These are phyloP conservation scores for Fulmarus glacialis DNA, from an alignment of 2,113 vertebrate genomes.

Conservation along the genomic window DNA sequence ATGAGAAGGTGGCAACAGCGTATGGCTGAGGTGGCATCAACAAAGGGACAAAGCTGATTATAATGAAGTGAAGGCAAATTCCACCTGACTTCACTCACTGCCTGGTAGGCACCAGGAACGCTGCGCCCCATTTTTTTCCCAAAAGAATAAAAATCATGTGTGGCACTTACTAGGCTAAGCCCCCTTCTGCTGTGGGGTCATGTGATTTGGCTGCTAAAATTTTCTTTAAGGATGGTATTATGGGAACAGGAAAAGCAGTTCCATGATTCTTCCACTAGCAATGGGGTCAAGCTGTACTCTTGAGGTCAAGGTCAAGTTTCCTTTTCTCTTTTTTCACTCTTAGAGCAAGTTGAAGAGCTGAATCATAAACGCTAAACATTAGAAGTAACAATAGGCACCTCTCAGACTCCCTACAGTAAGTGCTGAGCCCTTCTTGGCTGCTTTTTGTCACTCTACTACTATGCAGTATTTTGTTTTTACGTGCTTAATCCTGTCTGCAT, in stretches of 20 bases:
- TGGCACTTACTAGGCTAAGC: neutral
- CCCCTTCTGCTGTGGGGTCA: neutral
- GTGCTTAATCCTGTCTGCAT: neutral
- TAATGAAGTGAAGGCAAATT: slow-evolving; percentile 22
- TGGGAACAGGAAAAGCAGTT: neutral
- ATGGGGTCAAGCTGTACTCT: neutral
- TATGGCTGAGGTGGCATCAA: neutral
- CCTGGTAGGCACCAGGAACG: neutral
- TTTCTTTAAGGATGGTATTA: neutral
- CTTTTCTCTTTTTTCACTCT: neutral
- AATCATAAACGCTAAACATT: neutral
- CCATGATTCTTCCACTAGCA: neutral
- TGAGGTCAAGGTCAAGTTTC: slow-evolving; percentile 28
- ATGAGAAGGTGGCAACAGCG: neutral
- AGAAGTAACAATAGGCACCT: neutral
- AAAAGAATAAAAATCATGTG: neutral
- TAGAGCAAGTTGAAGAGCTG: neutral
- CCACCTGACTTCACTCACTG: neutral
- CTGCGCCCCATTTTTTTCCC: neutral
- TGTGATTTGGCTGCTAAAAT: neutral
- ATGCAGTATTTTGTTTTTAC: neutral
- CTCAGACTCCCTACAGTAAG: neutral
- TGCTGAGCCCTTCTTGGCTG: neutral
- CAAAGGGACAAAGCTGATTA: slow-evolving; percentile 30
- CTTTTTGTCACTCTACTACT: neutral